Percentiles rank a stretch among this genome's conserved stretches.
These are phyloP conservation scores for Pelusios castaneus DNA, from an alignment of 2,113 vertebrate species.

Conservation along the genomic window DNA sequence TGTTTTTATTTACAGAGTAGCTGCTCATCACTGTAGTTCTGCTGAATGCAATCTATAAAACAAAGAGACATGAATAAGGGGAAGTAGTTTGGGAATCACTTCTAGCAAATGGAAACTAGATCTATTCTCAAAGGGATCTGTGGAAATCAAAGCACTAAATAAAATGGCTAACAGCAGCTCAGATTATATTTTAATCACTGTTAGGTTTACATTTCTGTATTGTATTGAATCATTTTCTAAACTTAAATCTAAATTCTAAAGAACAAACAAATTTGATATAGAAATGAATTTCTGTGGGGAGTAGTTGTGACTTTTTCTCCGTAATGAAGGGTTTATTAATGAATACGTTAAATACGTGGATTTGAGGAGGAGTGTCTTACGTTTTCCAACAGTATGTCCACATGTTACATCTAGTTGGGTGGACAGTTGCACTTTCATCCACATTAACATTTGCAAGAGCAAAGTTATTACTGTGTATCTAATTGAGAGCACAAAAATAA, in stretches of 20 bases:
- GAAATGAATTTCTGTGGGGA: background rate
- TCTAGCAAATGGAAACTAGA: conserved; percentile 40
- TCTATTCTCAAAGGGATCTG: conserved; percentile 42
- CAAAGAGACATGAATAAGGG: background rate
- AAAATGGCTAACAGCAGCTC: conserved; percentile 7
- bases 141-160: conserved; percentile 39
- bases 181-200: conserved; percentile 11
- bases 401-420: background rate
- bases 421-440: background rate
- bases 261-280: background rate
- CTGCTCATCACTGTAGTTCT: conserved; percentile 58
- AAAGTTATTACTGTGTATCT: background rate
- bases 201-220: conserved; percentile 7
- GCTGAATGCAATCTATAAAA: conserved; percentile 38
- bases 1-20: conserved; percentile 63
- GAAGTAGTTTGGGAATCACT: conserved; percentile 63
- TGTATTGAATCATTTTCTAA: background rate
- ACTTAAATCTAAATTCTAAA: background rate
- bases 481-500: background rate
- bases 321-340: background rate
- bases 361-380: background rate
- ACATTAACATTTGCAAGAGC: background rate
- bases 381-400: background rate
- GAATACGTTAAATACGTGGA: background rate
- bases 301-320: background rate